Evolutionary conservation across 2,888 invertebrate genomes (phyloP).

Genomic region (Allygus modestus): DNA sequence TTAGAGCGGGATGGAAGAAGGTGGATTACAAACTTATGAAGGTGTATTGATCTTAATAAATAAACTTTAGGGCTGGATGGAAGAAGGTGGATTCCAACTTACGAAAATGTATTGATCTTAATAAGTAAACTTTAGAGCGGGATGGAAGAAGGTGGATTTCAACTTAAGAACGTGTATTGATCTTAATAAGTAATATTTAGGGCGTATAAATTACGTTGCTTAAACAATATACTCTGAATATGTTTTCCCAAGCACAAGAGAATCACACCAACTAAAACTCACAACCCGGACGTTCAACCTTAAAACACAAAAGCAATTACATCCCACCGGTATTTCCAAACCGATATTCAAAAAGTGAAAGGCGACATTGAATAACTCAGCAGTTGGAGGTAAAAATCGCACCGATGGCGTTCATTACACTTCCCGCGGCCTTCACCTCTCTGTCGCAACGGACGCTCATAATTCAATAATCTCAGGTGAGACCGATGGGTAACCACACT

Average conservation of each 20-base stretch:
- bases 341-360: not conserved
- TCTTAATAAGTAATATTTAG: no score
- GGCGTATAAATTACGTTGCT: not conserved
- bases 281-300: not conserved
- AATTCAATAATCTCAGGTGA: constrained; percentile 23
- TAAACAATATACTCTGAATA: not conserved
- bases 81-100: no score
- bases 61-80: no score
- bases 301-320: not conserved
- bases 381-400: not conserved
- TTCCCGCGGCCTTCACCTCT: not conserved
- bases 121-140: no score
- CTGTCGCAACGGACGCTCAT: constrained; percentile 7
- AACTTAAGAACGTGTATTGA: no score
- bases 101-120: no score
- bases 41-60: no score
- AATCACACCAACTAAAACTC: not conserved
- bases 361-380: not conserved
- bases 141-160: no score
- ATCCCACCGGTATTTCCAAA: not conserved
- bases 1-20: no score
- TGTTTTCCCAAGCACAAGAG: no score
- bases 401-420: not conserved
- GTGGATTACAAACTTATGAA: no score
- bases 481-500: constrained; percentile 48